Evolutionary conservation across 53 echinoderm and acorn worm genomes (phyloP).

Genomic region (Zoroaster sp.): DNA sequence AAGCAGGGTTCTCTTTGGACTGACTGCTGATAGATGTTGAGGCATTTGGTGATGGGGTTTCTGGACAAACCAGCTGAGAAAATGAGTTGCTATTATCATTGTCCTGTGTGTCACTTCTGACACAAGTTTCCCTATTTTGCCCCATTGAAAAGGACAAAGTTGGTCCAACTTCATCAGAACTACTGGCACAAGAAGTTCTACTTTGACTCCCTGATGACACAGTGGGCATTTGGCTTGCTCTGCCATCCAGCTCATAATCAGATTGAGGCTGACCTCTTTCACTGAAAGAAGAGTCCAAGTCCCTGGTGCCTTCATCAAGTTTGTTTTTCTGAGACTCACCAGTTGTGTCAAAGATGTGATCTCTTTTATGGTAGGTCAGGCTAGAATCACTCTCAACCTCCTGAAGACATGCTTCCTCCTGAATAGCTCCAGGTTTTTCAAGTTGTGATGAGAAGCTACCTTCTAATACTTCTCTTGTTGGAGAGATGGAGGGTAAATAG

Average conservation of each 20-base stretch:
- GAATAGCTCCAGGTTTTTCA: neutral
- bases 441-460: neutral
- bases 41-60: conserved; percentile 39
- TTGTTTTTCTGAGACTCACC: neutral
- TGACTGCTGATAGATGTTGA: neutral
- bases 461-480: neutral
- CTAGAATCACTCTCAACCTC: neutral
- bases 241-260: no score
- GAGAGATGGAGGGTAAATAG: conserved; percentile 28
- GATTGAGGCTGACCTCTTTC: neutral
- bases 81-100: conserved; percentile 1
- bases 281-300: neutral
- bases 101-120: neutral
- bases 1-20: neutral
- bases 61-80: conserved; percentile 44
- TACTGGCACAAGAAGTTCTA: no score
- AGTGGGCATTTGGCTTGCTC: neutral
- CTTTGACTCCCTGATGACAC: neutral
- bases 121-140: neutral
- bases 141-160: neutral
- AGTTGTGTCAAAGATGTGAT: neutral
- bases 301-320: neutral
- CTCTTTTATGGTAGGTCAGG: neutral
- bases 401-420: neutral
- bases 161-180: neutral